These are phyloP conservation scores for Champsocephalus gunnari DNA, from an alignment of 2,797 vertebrate species.

Conservation along the genomic window DNA sequence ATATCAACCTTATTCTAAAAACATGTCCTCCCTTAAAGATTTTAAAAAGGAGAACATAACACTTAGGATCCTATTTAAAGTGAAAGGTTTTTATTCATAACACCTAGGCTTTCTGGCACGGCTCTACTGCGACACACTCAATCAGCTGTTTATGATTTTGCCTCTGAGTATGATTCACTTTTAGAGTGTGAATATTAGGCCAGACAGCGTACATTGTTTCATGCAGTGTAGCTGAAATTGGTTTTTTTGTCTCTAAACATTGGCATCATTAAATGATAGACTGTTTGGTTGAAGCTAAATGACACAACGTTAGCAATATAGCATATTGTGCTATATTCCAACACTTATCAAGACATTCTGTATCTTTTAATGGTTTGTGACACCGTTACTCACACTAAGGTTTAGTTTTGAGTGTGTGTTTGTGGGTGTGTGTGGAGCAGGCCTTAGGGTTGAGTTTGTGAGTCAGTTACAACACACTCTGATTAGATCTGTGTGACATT, in stretches of 20 bases:
- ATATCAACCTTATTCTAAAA: too few relatives aligned
- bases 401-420: not conserved
- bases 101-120: conserved; percentile 8
- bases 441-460: conserved; percentile 25
- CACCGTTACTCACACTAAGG: not conserved
- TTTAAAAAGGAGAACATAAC: too few relatives aligned
- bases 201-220: conserved; percentile 14
- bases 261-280: conserved; percentile 4
- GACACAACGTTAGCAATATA: conserved; percentile 16
- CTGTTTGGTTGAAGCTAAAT: conserved; percentile 17
- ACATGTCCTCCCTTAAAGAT: too few relatives aligned
- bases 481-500: conserved; percentile 28
- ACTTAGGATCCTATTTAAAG: conserved; percentile 3
- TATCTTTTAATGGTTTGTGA: not conserved
- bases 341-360: not conserved
- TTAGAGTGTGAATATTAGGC: conserved; percentile 14
- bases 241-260: conserved; percentile 12
- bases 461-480: conserved; percentile 5
- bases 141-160: conserved; percentile 6
- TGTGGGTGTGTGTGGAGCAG: conserved; percentile 28
- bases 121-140: conserved; percentile 5
- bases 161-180: conserved; percentile 32
- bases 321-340: not conserved
- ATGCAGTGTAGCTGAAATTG: not conserved
- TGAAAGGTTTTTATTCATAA: too few relatives aligned